phyloP scores from a whole-genome alignment of 2,888 invertebrate species.

The Peribatodes rhomboidaria region DNA sequence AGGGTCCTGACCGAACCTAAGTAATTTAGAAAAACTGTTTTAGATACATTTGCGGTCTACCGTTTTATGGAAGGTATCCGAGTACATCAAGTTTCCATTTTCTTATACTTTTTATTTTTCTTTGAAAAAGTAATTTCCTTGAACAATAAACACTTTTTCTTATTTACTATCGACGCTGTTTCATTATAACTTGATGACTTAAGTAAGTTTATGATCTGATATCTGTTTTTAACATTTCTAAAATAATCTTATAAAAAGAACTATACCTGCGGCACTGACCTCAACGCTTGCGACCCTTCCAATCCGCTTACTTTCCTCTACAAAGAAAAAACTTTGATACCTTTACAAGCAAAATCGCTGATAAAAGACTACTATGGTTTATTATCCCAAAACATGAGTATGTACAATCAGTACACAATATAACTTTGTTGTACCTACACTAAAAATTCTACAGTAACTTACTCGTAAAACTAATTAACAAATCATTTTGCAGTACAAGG shows the following conservation, averaged over 20 bases:
- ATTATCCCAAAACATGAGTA: slow-evolving; percentile 8
- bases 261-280: not conserved
- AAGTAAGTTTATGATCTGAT: too few relatives aligned
- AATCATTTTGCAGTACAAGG: too few relatives aligned
- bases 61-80: not conserved
- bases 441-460: too few relatives aligned
- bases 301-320: slow-evolving; percentile 7
- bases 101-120: not conserved
- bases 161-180: too few relatives aligned
- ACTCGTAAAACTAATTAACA: too few relatives aligned
- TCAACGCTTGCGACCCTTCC: not conserved
- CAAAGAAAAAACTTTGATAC: slow-evolving; percentile 5
- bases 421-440: too few relatives aligned
- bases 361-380: slow-evolving; percentile 2
- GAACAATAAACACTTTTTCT: too few relatives aligned
- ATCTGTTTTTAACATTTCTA: too few relatives aligned
- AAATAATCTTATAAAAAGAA: not conserved
- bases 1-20: slow-evolving; percentile 61
- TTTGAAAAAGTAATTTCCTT: not conserved
- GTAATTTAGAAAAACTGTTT: slow-evolving; percentile 75
- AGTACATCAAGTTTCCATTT: not conserved
- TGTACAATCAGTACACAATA: too few relatives aligned
- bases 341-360: slow-evolving; percentile 5
- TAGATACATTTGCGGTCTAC: slow-evolving; percentile 50
- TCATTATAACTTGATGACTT: too few relatives aligned